Evolutionary conservation across 2,888 invertebrate species (phyloP), one percentile per base, ranked within the genome.

Genomic region (Eledona agricola): DNA sequence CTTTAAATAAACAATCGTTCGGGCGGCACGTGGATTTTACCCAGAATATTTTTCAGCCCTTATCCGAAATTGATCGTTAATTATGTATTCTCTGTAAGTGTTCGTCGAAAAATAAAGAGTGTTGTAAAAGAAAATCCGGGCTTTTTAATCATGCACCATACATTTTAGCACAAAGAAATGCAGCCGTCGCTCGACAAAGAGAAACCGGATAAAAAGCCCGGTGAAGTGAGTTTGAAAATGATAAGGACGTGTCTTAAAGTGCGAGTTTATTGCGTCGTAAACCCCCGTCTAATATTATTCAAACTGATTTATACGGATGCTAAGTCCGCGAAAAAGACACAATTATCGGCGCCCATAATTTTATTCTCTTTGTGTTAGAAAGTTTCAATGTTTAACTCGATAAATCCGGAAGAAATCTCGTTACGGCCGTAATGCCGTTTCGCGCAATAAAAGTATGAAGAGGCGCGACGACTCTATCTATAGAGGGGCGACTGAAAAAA

Each of bases 211-310:
- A 55, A 55, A 55, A 28, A 55, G 46, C 34, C 32, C 37, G 47
- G 20, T 42, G 54, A 43, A 55, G 56, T 56, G 51, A 52, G 56
- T 35, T 51, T 49, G 40, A 42, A 56, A 55, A 55, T 55, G 55
- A 55, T 55, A 55, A 55, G 51, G 38, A 56, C 52, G 56, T 56
- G 56, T 56, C 47, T 52, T 56, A 56, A 52, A 51, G 42, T 46
- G 55, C 19, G 46, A 55, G 56, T 56, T 56, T 56, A 56, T 56
- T 56, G 56, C 56, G 47, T 43, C 49, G 56, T 56, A 56, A 56
- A 56, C 40, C 49, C 38, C 49, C 10, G 40, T 17, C 45, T 43
- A 35, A 56, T 56, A 51, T 56, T 52, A 56, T 56, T 56, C 43
- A 56, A 56, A 42, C 37, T 54, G 50, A 50, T 52, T 52, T 52